Evolutionary conservation across 1,140 invertebrate species (phyloP).

Genomic region (Tachypleus tridentatus): DNA sequence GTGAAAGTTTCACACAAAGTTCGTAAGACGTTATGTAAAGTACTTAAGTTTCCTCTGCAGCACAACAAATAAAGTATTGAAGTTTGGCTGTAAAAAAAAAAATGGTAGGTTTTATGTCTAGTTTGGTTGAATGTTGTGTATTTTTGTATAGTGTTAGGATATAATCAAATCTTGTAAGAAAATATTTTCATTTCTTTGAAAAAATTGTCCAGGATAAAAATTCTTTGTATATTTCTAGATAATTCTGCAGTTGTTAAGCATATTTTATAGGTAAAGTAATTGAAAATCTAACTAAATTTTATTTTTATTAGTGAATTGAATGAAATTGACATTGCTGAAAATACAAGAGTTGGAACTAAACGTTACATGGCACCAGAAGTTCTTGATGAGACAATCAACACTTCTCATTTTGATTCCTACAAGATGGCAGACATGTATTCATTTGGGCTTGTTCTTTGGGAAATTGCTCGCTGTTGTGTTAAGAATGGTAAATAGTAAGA

Average conservation of each 20-base stretch:
- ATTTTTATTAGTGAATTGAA: slow-evolving; percentile 50
- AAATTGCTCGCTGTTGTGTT: slow-evolving; percentile 43
- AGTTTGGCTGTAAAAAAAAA: no score
- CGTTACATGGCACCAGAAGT: slow-evolving; percentile 94
- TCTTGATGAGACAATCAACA: slow-evolving; percentile 76
- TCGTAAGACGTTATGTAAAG: no score
- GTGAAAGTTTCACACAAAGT: no score
- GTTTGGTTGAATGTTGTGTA: no score
- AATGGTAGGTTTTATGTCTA: no score
- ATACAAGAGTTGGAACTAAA: slow-evolving; percentile 70
- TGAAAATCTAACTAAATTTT: slow-evolving; percentile 3
- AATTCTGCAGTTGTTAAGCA: no score
- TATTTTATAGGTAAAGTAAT: no score
- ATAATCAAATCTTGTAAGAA: slow-evolving; percentile 46
- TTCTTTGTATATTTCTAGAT: no score
- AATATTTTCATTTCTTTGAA: not conserved
- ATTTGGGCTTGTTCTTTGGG: slow-evolving; percentile 84
- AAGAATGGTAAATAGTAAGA: slow-evolving; percentile 15
- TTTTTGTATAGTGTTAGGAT: slow-evolving; percentile 42
- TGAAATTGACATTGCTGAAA: slow-evolving; percentile 65
- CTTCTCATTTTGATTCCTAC: slow-evolving; percentile 73
- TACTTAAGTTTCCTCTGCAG: no score
- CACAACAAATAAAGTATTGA: no score
- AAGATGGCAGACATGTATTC: slow-evolving; percentile 82
- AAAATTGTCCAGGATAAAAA: not conserved